Base-by-base conservation (phyloP, 2,888 invertebrate species). In the Brachypalpus laphriformis region DNA sequence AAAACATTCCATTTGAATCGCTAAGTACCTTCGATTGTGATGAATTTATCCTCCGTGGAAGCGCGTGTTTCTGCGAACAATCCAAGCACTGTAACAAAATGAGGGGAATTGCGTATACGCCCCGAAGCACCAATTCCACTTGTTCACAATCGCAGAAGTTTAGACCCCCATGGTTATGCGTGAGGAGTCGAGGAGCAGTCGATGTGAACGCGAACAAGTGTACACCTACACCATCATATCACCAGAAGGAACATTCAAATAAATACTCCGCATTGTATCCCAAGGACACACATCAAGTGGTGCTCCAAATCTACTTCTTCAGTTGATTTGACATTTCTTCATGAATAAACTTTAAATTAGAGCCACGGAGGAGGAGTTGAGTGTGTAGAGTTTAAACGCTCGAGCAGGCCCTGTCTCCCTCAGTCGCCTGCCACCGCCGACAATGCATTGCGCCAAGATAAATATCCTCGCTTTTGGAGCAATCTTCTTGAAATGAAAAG, bases 281-380 rank as follows among this genome's bases (percentile, higher is more conserved):
- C 66, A 72, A 72, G 77, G 72, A 77, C 71, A 72, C 71, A 72
- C 59, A 14, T 40, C 16, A 40, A 40, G 51, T 49, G 47, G 51
- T 66, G 59, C 59, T 78, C 31, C 11, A 82, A 72, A 54, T 47
- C 49, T 49, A 49, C 65, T 59, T 34, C 57, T 78, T 61, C 54
- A 57, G 49, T 47, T 72, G 66, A 72, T 61, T 54, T 78, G 72
- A 78, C 71, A 66, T 72, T 72, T 82, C 66, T 63, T 49, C 78
- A 72, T 82, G 82, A 82, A 72, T 82, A 68, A 72, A 72, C 66
- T 61, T 59, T 66, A 61, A 82, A 72, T 82, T 77, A 61, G 25
- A 28, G 51, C n/a, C n/a, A n/a, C n/a, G 5, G 25, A 66, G 40
- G 28, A 16, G 14, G 37, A 63, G 31, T 28, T 7, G 54, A 14